A percentile compares a stretch with the other conserved stretches of the same genome.
Conservation (phyloP, 2,113 vertebrate genomes). For the Spermophilus dauricus region DNA sequence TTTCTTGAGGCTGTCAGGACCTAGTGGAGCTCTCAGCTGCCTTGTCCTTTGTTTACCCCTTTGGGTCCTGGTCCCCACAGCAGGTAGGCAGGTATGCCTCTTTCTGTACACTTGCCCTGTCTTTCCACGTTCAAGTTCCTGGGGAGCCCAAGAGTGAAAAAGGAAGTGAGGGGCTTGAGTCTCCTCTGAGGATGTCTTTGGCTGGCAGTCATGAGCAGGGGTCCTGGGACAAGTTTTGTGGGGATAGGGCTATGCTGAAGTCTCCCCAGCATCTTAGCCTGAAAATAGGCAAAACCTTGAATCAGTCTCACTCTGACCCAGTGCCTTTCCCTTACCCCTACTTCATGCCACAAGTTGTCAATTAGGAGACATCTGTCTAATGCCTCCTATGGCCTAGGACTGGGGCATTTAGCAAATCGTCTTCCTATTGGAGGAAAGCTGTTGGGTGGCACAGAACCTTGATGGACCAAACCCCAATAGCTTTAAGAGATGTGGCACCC, state of each 20-base stretch:
- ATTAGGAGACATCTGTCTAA: neutral
- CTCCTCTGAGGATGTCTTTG: neutral
- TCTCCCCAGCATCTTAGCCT: neutral
- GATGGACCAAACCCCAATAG: neutral
- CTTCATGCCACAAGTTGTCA: neutral
- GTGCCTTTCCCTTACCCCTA: neutral
- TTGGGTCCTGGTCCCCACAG: neutral
- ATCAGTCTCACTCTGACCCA: neutral
- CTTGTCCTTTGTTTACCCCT: neutral
- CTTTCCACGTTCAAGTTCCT: neutral
- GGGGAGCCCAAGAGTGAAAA: neutral
- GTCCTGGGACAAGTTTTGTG: neutral
- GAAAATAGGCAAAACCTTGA: neutral
- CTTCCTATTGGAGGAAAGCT: neutral
- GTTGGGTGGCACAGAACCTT: neutral
- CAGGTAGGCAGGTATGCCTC: neutral
- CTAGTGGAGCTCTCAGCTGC: neutral
- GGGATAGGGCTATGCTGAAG: neutral
- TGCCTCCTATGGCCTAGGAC: neutral
- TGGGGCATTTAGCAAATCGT: neutral
- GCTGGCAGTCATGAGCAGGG: neutral
- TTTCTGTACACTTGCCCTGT: rapidly evolving
- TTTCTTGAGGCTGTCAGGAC: neutral
- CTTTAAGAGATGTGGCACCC: too few relatives aligned
- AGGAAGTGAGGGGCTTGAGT: neutral